Base-by-base conservation (phyloP, 1,140 invertebrate species). In the Mercenaria mercenaria region DNA sequence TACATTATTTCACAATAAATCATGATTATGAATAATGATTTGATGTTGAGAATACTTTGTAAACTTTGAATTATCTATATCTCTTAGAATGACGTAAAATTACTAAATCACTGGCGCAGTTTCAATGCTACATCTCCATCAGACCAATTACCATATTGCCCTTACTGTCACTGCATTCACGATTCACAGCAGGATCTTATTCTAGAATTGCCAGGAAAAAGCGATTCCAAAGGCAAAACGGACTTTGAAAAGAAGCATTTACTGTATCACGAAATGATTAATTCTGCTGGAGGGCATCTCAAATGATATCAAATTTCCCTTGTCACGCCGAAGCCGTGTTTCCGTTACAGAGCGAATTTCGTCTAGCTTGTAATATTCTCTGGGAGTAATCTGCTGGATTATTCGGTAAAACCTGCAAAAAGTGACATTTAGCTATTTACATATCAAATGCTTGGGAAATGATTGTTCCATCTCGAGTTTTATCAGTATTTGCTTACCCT, bases 221-320 rank as follows among this genome's bases (percentile, higher is more conserved):
- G 23, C 32, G 26, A 67, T 67, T 34, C 61, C 61, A 67, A 67
- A 29, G 61, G 61, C 61, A 72, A 39, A 23, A 39, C 37, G 15
- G 18, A 29, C 18, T 72, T 39, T 72, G 34, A 39, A 37, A 39
- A 39, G 34, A 72, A 72, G 37, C 32, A 29, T 72, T 29, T 15
- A 34, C 37, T 37, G 67, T 41, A 39, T 72, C 34, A 37, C 34
- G 34, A 39, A 72, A 72, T 72, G 67, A 72, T 72, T 72, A 72
- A 72, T 72, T 72, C 34, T 4, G 37, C 67, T 26, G 29, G 67
- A 72, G 67, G 67, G 67, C 1, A n/a, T 23, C 34, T 41, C 29
- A 39, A 39, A 72, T 72, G 18, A 72, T 72, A 72, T 72, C 37
- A 39, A 37, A 72, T 37, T 39, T 41, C 67, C 0, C 13, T 13